A percentile compares a stretch with the other conserved stretches of the same genome.
These are phyloP conservation scores for Vireo griseus DNA, from an alignment of 2,797 vertebrate genomes.

Conservation along the genomic window DNA sequence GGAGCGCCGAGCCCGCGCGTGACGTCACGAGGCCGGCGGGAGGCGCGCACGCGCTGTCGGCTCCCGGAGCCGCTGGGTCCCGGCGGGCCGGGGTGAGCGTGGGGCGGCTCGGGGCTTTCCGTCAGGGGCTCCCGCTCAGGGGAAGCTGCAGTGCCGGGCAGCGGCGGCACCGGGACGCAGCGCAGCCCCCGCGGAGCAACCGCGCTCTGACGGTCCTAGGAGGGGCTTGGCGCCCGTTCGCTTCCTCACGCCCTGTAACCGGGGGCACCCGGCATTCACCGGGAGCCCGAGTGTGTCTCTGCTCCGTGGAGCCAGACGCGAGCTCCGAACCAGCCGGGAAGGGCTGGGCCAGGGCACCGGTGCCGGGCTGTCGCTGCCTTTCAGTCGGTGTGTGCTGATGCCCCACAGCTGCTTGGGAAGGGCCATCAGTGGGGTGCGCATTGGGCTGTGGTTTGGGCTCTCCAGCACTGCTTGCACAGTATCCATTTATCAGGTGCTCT, in stretches of 20 bases:
- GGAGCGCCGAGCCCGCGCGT: background rate
- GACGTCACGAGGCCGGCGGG: background rate
- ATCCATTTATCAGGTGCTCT: background rate
- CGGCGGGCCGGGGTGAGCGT: too few species aligned
- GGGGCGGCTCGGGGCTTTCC: rapidly evolving
- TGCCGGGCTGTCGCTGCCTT: background rate
- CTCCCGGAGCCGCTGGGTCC: rapidly evolving
- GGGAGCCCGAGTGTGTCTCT: background rate
- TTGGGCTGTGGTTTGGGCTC: rapidly evolving
- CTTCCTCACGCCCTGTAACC: background rate
- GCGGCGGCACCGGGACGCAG: background rate
- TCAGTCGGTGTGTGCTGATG: background rate
- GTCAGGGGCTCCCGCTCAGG: background rate
- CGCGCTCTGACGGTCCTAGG: rapidly evolving
- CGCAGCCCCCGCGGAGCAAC: background rate
- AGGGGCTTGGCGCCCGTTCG: rapidly evolving
- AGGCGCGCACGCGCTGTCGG: background rate
- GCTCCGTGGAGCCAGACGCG: background rate
- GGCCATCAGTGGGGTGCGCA: rapidly evolving
- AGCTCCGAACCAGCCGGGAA: rapidly evolving
- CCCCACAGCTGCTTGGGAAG: rapidly evolving
- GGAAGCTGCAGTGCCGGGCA: too few species aligned
- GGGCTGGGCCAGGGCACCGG: background rate
- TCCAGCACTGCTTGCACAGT: background rate
- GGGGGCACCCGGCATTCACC: too few species aligned